These are phyloP conservation scores for Mesoligia furuncula DNA, from an alignment of 2,888 invertebrate species.

Conservation along the genomic window DNA sequence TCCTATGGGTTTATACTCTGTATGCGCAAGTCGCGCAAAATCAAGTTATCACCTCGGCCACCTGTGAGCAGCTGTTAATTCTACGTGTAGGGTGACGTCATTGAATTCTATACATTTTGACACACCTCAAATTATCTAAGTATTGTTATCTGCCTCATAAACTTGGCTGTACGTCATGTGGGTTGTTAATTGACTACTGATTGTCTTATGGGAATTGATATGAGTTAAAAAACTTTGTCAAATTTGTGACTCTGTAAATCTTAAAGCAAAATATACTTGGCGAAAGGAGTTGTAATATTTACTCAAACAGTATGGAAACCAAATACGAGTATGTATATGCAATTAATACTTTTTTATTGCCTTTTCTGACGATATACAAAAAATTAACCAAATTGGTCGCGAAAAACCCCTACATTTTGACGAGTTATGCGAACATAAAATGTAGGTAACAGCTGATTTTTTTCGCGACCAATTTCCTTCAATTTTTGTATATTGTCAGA, in stretches of 20 bases:
- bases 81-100: constrained; percentile 56
- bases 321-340: no score
- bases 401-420: no score
- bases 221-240: no score
- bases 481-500: no score
- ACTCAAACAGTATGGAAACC: no score
- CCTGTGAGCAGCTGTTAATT: constrained; percentile 58
- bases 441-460: no score
- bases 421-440: no score
- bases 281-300: neutral
- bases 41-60: constrained; percentile 65
- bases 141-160: neutral
- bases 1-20: neutral
- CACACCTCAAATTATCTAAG: constrained; percentile 47
- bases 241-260: neutral
- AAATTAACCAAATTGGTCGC: no score
- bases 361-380: no score
- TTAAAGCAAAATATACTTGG: neutral
- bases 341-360: no score
- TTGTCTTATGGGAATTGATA: neutral
- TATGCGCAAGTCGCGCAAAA: constrained; percentile 36
- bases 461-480: no score
- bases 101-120: constrained; percentile 32
- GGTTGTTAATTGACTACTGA: constrained; percentile 13
- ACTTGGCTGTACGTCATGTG: no score